A percentile compares a stretch with the other conserved stretches of the same genome.
phyloP scores from a whole-genome alignment of 2,797 vertebrate genomes.

The Gadopsis bispinosus region DNA sequence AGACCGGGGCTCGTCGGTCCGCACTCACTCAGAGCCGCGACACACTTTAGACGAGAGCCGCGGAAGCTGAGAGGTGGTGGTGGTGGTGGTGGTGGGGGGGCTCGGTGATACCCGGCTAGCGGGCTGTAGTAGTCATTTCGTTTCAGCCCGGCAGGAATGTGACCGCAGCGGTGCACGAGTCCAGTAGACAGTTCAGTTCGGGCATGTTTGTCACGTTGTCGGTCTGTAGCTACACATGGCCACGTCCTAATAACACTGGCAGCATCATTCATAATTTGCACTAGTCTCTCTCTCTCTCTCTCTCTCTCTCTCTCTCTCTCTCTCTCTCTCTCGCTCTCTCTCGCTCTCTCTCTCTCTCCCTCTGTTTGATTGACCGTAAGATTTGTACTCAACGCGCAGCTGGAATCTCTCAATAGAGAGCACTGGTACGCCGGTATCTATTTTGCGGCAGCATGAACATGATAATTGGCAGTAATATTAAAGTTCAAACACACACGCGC shows the following conservation, averaged over 20 bases:
- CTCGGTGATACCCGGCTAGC: slow-evolving; percentile 31
- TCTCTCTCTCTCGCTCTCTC: slow-evolving; percentile 7
- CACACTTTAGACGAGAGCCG: slow-evolving; percentile 41
- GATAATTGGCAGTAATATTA: slow-evolving; percentile 4
- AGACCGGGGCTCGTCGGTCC: slow-evolving; percentile 65
- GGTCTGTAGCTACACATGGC: background rate
- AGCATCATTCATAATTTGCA: slow-evolving; percentile 42
- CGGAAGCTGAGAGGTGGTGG: slow-evolving; percentile 22
- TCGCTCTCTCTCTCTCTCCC: slow-evolving; percentile 28
- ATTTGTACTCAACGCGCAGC: slow-evolving; percentile 64
- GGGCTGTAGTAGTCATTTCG: too few species aligned
- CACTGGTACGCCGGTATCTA: background rate
- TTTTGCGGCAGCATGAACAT: slow-evolving; percentile 1
- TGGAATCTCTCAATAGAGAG: slow-evolving; percentile 32
- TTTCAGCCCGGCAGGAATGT: slow-evolving; percentile 35
- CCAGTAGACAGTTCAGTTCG: slow-evolving; percentile 4
- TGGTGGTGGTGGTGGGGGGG: slow-evolving; percentile 6
- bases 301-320: slow-evolving; percentile 26
- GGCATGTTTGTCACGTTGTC: slow-evolving; percentile 16
- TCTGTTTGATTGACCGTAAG: slow-evolving; percentile 66
- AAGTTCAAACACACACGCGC: slow-evolving; percentile 9
- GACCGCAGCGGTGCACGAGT: slow-evolving; percentile 13
- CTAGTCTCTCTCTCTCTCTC: slow-evolving; percentile 9
- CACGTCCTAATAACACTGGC: slow-evolving; percentile 32
- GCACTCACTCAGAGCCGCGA: slow-evolving; percentile 51